Base-by-base conservation (phyloP, 2,113 vertebrate species). In the Sitta europaea region DNA sequence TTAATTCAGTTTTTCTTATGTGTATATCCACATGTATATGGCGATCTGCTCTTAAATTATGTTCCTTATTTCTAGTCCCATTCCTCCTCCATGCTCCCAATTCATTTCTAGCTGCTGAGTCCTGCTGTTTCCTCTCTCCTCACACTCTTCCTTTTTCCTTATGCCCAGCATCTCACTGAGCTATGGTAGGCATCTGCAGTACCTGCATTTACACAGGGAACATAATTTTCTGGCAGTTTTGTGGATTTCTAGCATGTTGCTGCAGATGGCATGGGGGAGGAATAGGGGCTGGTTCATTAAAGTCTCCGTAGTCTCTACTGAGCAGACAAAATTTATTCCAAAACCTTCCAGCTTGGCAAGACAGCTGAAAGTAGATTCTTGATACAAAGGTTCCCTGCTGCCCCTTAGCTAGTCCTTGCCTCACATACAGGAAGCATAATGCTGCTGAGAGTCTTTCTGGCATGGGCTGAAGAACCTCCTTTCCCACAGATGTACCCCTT, bases 261-360 rank as follows among this genome's bases (percentile, higher is more conserved):
- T 88, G 88, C 96, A 94, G 92, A 96, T 92, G 95, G 91, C 73
- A 35, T 85, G 92, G 83, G 68, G 94, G 94, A 91, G 95, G 95
- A 91, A 94, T 78, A 71, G 51, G 40, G 51, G 17, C 28, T 84
- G 92, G 51, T 84, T 95, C 92, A 65, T 94, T 85, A 94, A 88
- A 94, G n/a, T 91, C 90, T 95, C 81, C 28, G 11, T 65, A 92
- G 74, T 85, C n/a, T 95, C 81, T 89, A 65, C 83, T 79, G 94
- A 96, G 58, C 61, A 87, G 95, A 92, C 16, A 68, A 75, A 87
- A 29, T 28, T 75, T 96, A 91, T 96, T 91, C 80, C 23, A 14
- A 84, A 86, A 66, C 25, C 36, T 91, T 95, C 53, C 84, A 92
- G n/a, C 33, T 87, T 95, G 88, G 66, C 65, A 90, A 88, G 65